Base-by-base conservation (phyloP, 2,113 vertebrate species). In the Oxygymnocypris stewartii region DNA sequence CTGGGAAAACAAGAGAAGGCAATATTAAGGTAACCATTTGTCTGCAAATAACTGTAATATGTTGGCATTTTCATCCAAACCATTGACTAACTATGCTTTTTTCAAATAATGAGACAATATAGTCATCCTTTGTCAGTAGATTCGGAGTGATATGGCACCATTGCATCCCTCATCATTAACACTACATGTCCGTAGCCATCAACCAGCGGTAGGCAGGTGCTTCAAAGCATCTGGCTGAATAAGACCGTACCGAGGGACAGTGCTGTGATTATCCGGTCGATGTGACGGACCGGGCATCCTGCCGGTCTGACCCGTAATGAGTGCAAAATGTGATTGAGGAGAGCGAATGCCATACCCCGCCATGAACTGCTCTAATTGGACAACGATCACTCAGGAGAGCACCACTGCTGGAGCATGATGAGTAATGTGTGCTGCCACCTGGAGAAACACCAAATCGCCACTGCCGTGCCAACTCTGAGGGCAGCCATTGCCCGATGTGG, bases 1-100 rank as follows among this genome's bases (percentile, higher is more conserved):
- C 98, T 99, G 71, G 42, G 91, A 40, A 75, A 84, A 87, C 80
- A 87, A 14, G 82, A 88, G n/a, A 63, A 31, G 54, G 6, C 6
- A 23, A 59, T 25, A 63, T 59, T 83, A 65, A 6, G 14, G 25
- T 40, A 51, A 49, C 69, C 47, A 75, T 54, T 44, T 76, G 12
- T 84, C 67, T 75, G 79, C 54, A 85, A 65, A 61, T 67, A 18
- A 65, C 40, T 82, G 28, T 74, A 61, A 63, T 84, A 59, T 47
- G 37, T 49, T 67, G 12, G 25, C 82, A 57, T 42, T 79, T 16
- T 12, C 13, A 79, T 40, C 42, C 25, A 3, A 2, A n/a, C 65
- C 44, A 71, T 74, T 8, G 7, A 16, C 2, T 49, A 28, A 16
- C 23, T 13, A 67, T 42, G 5, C 54, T 86, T 69, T n/a, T n/a